Evolutionary conservation across 2,888 invertebrate genomes (phyloP), one percentile per base, ranked within the genome.

Genomic region (Arenicola marina): DNA sequence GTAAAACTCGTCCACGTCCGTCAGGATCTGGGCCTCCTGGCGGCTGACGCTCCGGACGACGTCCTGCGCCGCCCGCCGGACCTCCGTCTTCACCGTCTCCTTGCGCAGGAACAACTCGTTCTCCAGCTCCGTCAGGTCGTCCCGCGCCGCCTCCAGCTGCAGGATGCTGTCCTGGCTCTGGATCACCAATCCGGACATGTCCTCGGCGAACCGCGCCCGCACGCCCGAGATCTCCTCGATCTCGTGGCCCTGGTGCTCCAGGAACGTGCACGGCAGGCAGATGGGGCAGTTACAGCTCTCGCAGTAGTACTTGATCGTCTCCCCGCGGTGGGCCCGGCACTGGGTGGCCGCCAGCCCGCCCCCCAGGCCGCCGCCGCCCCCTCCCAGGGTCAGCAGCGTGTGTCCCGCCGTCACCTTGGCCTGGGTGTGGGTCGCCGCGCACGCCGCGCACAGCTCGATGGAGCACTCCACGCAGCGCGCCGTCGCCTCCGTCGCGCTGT

Each of bases 271-370:
- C 2, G 69, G 69, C 32, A 69, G 61, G 46, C 69, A 69, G 56
- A 69, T 65, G 56, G 63, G 57, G 29, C 53, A 59, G 67, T 69
- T 69, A 51, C 70, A 70, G 21, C 66, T 66, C 56, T 64, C 68
- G 38, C 70, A 70, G 62, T 70, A 70, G 56, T 66, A 70, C 54
- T 66, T 68, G 26, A 69, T 61, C n/a, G 56, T 62, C 56, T 70
- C 70, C 1, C 66, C 66, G 3, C 56, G 48, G 46, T 70, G 70
- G 26, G 62, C 59, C 4, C 64, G 61, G 59, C 70, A 70, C 60
- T 60, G 63, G 59, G 66, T 65, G 32, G 63, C 66, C 11, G 63
- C 58, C 1, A 29, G 34, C 24, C 54, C n/a, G 18, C 44, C 29
- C n/a, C n/a, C n/a, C n/a, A n/a, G n/a, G 51, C 26, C 24, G 46